Evolutionary conservation across 2,888 invertebrate species (phyloP).

Genomic region (Ecliptopera silaceata): DNA sequence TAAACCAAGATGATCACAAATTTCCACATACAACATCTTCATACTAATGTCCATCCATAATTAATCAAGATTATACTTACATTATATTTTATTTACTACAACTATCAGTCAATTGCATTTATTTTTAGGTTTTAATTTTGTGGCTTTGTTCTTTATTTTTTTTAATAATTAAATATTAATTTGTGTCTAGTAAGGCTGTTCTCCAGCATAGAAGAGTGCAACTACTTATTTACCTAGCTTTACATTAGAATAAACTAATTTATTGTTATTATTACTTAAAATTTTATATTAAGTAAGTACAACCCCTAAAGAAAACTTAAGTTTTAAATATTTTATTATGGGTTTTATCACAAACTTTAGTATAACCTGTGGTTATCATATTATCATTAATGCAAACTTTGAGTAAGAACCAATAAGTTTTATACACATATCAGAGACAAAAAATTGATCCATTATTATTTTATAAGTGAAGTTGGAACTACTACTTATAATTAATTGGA

Average conservation of each 20-base stretch:
- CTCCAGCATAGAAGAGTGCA: not conserved
- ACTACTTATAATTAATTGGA: not conserved
- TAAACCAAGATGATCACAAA: constrained; percentile 65
- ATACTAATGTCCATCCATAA: not conserved
- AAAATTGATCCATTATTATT: too few relatives aligned
- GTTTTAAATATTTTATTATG: too few relatives aligned
- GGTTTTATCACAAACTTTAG: too few relatives aligned
- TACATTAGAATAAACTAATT: too few relatives aligned
- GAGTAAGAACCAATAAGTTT: too few relatives aligned
- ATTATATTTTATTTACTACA: constrained; percentile 56
- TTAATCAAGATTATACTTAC: constrained; percentile 36
- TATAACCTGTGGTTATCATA: too few relatives aligned
- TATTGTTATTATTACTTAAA: too few relatives aligned
- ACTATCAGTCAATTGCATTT: constrained; percentile 75
- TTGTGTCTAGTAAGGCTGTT: not conserved
- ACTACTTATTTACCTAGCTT: not conserved
- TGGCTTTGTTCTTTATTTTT: constrained; percentile 8
- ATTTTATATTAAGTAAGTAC: too few relatives aligned
- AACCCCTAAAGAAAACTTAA: too few relatives aligned
- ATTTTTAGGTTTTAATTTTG: constrained; percentile 46
- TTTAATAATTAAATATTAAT: not conserved
- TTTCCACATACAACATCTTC: constrained; percentile 45
- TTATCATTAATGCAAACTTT: too few relatives aligned
- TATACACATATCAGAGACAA: too few relatives aligned
- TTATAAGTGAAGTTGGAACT: too few relatives aligned